Base-by-base conservation (phyloP, 1,140 invertebrate species). In the Bactericera cockerelli region DNA sequence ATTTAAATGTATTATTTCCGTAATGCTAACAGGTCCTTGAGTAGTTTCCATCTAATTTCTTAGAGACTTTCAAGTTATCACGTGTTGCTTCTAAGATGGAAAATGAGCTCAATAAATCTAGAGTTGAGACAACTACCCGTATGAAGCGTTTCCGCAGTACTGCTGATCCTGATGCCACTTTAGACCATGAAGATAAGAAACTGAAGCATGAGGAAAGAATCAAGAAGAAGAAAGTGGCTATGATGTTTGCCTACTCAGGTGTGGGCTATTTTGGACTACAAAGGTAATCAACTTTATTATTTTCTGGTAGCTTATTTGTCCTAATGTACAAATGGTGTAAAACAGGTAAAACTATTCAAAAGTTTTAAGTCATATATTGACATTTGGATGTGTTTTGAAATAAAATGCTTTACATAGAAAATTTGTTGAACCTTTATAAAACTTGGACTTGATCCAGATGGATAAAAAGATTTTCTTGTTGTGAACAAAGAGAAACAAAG, bases 181-280 rank as follows among this genome's bases (percentile, higher is more conserved):
- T 24, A 26, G 59, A 63, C 26, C 42, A 57, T 26, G 62, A 63
- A 11, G 19, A 4, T 26, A 25, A 42, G 39, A 39, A 21, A 6
- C 11, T 26, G 16, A 59, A 49, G 8, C 60, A 53, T 36, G 57
- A 61, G 21, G 56, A 59, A 2, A 77, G 79, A 60, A 75, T 86
- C 0, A 89, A 88, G 68, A 79, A 77, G 62, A 85, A 81, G 68
- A 95, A 94, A 71, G 80, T 80, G 68, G 91, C 85, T 0, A 71
- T 97, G 61, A 68, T 98, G 24, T 67, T 98, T 25, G 83, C 86
- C 14, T 98, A 98, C 70, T 86, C 82, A 64, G 95, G 95, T 1
- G 84, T 83, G 62, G 83, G 91, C 62, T 98, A 95, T 73, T 87
- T 78, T 69, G 95, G 95, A 2, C 93, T 98, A 86, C 94, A 98